phyloP scores from a whole-genome alignment of 2,797 vertebrate species.

The Enoplosus armatus region DNA sequence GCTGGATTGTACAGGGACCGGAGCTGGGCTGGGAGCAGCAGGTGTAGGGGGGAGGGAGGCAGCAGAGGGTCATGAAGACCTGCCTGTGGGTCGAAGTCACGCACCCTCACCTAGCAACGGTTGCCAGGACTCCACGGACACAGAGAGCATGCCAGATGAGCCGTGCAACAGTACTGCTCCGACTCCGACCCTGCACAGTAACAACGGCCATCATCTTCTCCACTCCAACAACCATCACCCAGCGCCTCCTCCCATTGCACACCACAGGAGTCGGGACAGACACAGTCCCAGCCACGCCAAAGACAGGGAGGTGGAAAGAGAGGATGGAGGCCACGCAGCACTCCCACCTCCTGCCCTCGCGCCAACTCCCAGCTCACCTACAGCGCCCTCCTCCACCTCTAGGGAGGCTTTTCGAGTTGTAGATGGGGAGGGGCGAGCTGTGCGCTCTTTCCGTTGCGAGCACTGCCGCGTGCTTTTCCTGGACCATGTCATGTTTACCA shows the following conservation, averaged over 20 bases:
- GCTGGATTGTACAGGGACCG: constrained; percentile 87
- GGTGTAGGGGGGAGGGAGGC: constrained; percentile 82
- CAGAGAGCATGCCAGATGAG: constrained; percentile 96
- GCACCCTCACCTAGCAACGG: constrained; percentile 92
- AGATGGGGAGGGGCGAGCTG: constrained; percentile 91
- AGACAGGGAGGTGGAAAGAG: constrained; percentile 85
- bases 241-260: constrained; percentile 56
- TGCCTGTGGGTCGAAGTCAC: constrained; percentile 84
- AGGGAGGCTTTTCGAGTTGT: constrained; percentile 91
- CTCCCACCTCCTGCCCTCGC: constrained; percentile 65
- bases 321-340: constrained; percentile 68
- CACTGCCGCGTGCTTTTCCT: constrained; percentile 98
- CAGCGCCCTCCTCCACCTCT: constrained; percentile 82
- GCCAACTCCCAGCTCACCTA: constrained; percentile 75
- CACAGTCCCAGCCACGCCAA: constrained; percentile 92
- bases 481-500: constrained; percentile 99
- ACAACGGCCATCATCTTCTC: constrained; percentile 80
- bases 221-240: constrained; percentile 76
- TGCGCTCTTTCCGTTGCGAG: constrained; percentile 94
- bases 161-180: constrained; percentile 79
- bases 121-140: constrained; percentile 97
- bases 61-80: constrained; percentile 86
- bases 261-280: constrained; percentile 68
- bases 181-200: constrained; percentile 73
- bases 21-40: constrained; percentile 80